These are phyloP conservation scores for Cheilosia urbana DNA, from an alignment of 2,888 invertebrate species.

Conservation along the genomic window DNA sequence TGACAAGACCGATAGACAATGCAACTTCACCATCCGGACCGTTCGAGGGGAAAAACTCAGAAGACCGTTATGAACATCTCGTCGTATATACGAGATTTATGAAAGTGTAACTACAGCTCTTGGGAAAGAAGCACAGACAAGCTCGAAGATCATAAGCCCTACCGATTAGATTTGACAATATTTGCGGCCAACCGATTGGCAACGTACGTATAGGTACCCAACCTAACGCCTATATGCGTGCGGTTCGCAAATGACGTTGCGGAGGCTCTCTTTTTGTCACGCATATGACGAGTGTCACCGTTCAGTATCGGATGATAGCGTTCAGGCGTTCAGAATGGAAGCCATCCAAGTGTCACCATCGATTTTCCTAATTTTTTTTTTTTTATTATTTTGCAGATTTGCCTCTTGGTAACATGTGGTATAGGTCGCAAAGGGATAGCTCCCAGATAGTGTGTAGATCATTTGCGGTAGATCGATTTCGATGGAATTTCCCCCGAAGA, in stretches of 20 bases:
- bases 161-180: conserved; percentile 66
- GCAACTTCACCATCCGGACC: conserved; percentile 64
- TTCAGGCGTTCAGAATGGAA: conserved; percentile 50
- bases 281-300: conserved; percentile 51
- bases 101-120: conserved; percentile 72
- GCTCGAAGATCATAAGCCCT: conserved; percentile 33
- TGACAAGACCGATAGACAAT: conserved; percentile 32
- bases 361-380: conserved; percentile 70
- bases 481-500: conserved; percentile 66
- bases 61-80: conserved; percentile 66
- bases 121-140: conserved; percentile 47
- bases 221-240: conserved; percentile 15
- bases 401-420: conserved; percentile 16
- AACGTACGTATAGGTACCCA: conserved; percentile 28
- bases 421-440: neutral
- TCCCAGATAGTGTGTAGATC: neutral
- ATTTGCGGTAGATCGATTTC: conserved; percentile 62
- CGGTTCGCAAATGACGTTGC: conserved; percentile 24
- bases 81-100: conserved; percentile 38
- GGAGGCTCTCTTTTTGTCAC: conserved; percentile 48
- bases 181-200: conserved; percentile 63
- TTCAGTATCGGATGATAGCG: conserved; percentile 61
- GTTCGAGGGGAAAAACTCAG: conserved; percentile 55
- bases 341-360: conserved; percentile 69
- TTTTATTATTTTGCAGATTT: conserved; percentile 47